These are phyloP conservation scores for Tetraodon nigroviridis DNA, from an alignment of 2,113 vertebrate species.

Conservation along the genomic window DNA sequence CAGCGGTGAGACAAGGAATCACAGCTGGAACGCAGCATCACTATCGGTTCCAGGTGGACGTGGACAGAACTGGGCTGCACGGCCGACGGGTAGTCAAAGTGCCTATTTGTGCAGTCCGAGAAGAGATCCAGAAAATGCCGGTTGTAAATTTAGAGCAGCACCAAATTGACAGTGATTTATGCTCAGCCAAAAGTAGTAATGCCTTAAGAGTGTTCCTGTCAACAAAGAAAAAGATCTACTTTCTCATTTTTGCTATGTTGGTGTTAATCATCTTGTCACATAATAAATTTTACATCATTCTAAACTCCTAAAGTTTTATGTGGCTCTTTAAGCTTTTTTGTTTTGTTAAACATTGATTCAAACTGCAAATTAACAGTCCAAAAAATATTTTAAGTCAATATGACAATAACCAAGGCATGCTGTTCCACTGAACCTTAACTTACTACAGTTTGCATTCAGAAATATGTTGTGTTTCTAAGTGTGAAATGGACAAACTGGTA, in stretches of 20 bases:
- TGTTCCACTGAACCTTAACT: no score
- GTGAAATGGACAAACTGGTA: no score
- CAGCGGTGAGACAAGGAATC: constrained; percentile 25
- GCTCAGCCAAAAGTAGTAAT: neutral
- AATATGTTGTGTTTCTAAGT: no score
- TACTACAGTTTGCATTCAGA: no score
- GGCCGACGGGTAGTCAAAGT: constrained; percentile 10
- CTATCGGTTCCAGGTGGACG: neutral
- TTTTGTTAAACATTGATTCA: no score
- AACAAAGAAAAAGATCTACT: neutral
- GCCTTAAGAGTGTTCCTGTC: neutral
- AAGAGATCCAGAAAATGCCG: constrained; percentile 6
- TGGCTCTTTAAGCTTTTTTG: no score
- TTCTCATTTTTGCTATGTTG: neutral
- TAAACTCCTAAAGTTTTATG: neutral
- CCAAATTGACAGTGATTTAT: neutral
- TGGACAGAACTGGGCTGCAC: constrained; percentile 3
- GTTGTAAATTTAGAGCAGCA: constrained; percentile 10
- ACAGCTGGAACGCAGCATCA: neutral
- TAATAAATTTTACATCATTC: neutral
- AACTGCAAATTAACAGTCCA: no score
- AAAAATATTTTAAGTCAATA: no score
- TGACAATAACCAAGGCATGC: no score
- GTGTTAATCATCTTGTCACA: neutral
- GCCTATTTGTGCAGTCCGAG: constrained; percentile 1